A percentile compares a stretch with the other conserved stretches of the same genome.
phyloP scores from a whole-genome alignment of 1,140 invertebrate species.

The Aporrectodea caliginosa region DNA sequence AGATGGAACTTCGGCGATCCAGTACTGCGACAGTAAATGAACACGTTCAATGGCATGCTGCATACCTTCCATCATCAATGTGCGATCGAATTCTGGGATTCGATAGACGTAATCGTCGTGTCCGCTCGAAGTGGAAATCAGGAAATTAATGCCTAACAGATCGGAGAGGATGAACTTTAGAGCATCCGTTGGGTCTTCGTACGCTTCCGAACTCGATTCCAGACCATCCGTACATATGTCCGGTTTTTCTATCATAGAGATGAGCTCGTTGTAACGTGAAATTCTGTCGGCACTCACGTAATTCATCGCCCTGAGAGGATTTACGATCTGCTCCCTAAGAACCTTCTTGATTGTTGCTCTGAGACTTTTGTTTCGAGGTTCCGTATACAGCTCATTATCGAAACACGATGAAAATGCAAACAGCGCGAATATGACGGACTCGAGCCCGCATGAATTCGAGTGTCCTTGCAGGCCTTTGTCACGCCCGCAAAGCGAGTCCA shows the following conservation, averaged over 20 bases:
- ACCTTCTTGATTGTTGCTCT: neutral
- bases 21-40: neutral
- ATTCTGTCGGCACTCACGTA: neutral
- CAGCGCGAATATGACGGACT: neutral
- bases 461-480: neutral
- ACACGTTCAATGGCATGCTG: neutral
- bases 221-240: neutral
- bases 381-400: neutral
- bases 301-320: neutral
- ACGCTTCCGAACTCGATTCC: neutral
- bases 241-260: neutral
- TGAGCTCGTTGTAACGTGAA: neutral
- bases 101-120: neutral
- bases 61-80: neutral
- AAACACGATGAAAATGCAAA: neutral
- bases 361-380: neutral
- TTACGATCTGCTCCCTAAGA: neutral
- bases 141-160: neutral
- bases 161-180: neutral
- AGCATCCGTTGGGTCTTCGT: neutral
- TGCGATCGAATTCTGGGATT: neutral
- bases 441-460: neutral
- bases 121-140: neutral
- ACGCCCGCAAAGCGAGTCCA: neutral
- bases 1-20: neutral